phyloP scores from a whole-genome alignment of 2,797 vertebrate species.

The Pangasius larnaudii region DNA sequence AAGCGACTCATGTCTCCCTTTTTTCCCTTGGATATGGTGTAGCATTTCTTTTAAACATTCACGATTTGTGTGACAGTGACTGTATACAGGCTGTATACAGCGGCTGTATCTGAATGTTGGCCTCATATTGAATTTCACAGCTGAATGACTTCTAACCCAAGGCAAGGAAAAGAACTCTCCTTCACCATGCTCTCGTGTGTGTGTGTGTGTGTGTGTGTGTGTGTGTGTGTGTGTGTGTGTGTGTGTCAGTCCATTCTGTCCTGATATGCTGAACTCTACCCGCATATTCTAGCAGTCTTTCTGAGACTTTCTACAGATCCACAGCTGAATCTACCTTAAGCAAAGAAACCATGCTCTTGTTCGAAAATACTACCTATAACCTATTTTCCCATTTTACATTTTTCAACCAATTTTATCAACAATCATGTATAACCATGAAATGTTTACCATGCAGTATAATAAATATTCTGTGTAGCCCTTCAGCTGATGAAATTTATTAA shows the following conservation, averaged over 20 bases:
- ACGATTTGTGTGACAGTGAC: slow-evolving; percentile 63
- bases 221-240: slow-evolving; percentile 17
- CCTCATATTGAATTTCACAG: slow-evolving; percentile 81
- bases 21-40: not conserved
- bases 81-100: slow-evolving; percentile 54
- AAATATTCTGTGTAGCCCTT: not conserved
- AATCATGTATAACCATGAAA: not conserved
- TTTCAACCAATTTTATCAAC: not conserved
- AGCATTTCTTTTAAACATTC: slow-evolving; percentile 62
- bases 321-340: not conserved
- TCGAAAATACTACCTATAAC: not conserved
- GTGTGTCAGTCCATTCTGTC: slow-evolving; percentile 5
- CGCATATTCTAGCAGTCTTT: not conserved
- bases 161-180: slow-evolving; percentile 41
- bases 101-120: slow-evolving; percentile 60
- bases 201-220: slow-evolving; percentile 17
- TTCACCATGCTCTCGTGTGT: slow-evolving; percentile 3
- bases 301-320: not conserved
- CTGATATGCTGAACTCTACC: slow-evolving; percentile 24
- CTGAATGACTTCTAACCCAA: slow-evolving; percentile 66
- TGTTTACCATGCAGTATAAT: not conserved
- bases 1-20: slow-evolving; percentile 6
- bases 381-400: not conserved
- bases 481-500: not conserved
- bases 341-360: not conserved